Conservation (phyloP, 2,113 vertebrate species). For the Elaphurus davidianus region DNA sequence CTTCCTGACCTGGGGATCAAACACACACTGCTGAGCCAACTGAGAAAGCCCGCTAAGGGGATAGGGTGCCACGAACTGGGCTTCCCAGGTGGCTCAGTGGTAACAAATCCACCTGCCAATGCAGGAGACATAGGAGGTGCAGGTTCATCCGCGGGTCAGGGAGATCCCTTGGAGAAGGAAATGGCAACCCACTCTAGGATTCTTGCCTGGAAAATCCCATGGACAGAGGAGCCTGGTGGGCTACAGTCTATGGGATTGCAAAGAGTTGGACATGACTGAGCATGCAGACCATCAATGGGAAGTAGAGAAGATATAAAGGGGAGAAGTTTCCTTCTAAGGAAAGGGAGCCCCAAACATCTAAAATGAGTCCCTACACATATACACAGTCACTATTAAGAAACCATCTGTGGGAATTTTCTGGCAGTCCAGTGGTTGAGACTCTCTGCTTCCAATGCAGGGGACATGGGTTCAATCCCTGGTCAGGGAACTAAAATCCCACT, state of each 20-base stretch:
- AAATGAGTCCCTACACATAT: neutral
- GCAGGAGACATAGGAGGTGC: neutral
- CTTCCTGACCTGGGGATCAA: neutral
- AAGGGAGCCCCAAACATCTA: neutral
- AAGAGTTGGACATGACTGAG: neutral
- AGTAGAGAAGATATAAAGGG: neutral
- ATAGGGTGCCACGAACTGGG: neutral
- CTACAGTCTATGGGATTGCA: neutral
- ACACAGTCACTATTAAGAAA: neutral
- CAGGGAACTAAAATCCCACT: neutral
- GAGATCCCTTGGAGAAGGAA: neutral
- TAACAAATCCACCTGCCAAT: neutral
- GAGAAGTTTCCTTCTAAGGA: neutral
- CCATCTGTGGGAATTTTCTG: neutral
- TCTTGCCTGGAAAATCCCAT: neutral
- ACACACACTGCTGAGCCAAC: neutral
- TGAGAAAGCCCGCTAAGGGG: neutral
- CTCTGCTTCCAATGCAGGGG: neutral
- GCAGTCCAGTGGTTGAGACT: neutral
- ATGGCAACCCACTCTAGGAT: neutral
- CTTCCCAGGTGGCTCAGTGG: neutral
- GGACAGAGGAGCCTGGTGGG: neutral
- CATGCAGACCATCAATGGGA: neutral
- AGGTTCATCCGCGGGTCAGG: neutral
- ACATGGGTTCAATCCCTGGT: neutral